Base-by-base conservation (phyloP, 2,888 invertebrate genomes). In the Lasioglossum malachurum region DNA sequence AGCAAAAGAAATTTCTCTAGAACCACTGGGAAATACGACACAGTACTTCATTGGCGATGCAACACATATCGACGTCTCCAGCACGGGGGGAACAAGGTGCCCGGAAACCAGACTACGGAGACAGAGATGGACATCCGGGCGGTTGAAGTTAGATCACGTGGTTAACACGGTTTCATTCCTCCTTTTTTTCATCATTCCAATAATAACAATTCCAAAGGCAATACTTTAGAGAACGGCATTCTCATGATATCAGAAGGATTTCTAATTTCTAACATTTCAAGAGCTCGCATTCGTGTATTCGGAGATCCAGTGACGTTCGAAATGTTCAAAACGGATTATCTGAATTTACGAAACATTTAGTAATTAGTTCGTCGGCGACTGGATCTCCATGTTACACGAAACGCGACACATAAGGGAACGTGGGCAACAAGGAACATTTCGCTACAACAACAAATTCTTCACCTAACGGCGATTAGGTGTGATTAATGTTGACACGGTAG, bases 31-130 rank as follows among this genome's bases (percentile, higher is more conserved):
- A 87, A 73, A 92, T 94, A 94, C 93, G 93, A 94, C 94, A 94
- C 94, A 94, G 92, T 93, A 93, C 93, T 92, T 92, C 88, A 93
- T 92, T 92, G 92, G 93, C 92, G 92, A 94, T 93, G 92, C 93
- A 94, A 93, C 91, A 89, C 89, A 91, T 90, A 90, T 87, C 84
- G 87, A 88, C 77, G 86, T 78, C 83, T 87, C 88, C 80, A 86
- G 82, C 69, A 78, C 80, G 75, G 69, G 60, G 74, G 75, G 77
- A 78, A 71, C 80, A 57, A 78, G 85, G 74, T 74, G 67, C 69
- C 82, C 82, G 73, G 71, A 84, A 75, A 82, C 77, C 77, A 78
- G 75, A 84, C 77, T 75, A 81, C 79, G 89, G 84, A 85, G 87
- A 87, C 90, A 84, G 86, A 91, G 87, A 88, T 88, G 88, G 89